Evolutionary conservation across 2,797 vertebrate genomes (phyloP), one percentile per base, ranked within the genome.

Genomic region (Hapalemur alaotrensis): DNA sequence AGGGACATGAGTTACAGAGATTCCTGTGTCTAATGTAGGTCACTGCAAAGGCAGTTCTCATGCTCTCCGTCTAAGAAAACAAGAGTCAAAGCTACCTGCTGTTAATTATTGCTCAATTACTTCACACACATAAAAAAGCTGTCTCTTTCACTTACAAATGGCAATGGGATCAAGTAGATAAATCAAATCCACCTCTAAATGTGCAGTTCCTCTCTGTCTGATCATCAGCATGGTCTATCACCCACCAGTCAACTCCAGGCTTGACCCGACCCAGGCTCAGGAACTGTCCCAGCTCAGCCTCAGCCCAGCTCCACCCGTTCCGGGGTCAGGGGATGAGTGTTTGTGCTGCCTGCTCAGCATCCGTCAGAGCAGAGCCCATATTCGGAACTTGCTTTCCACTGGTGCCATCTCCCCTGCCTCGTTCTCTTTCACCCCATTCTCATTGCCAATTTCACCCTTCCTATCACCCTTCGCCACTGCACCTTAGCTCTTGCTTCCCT

Each of bases 11-110:
- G 90, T 82, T 67, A 76, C 8, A 76, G 63, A 83, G 57, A 54
- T 73, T 76, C 92, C 85, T n/a, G n/a, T 59, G 73, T 48, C n/a
- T 86, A 59, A 91, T 38, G 52, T 4, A 78, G 61, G 93, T 94
- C 84, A 63, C 0, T n/a, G 38, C 50, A 63, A 91, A 93, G 78
- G 85, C 59, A 69, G 79, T 52, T 85, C 30, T 41, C 88, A 89
- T 2, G 75, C n/a, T 50, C 41, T 93, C 38, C 17, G 30, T 54
- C 59, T 57, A 87, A 83, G 85, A 88, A 95, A 93, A 41, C 28
- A 43, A 30, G 43, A 89, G 48, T 73, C 41, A 54, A 54, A 93
- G 63, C 65, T 63, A 82, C 57, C 61, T 59, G 28, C 57, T 89
- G 88, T 69, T 89, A 93, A 81, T 65, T 46, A 89, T 23, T 72